These are phyloP conservation scores for Cossypha heuglini DNA, from an alignment of 2,797 vertebrate genomes.

Conservation along the genomic window DNA sequence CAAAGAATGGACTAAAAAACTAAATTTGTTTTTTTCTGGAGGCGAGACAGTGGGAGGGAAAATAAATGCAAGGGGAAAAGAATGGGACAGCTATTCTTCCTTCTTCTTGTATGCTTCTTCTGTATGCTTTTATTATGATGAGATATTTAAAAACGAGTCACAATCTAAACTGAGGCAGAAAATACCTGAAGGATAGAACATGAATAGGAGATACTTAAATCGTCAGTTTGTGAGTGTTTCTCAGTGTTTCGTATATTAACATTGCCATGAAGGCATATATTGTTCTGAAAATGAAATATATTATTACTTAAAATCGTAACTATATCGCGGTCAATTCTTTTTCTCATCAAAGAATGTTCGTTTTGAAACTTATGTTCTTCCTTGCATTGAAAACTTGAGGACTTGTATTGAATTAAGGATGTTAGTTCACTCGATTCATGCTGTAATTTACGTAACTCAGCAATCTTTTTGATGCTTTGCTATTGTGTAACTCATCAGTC, in stretches of 20 bases:
- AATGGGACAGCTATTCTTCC: not conserved
- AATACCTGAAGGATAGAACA: not conserved
- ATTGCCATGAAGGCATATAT: not conserved
- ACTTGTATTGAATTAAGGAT: not conserved
- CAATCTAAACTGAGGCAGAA: not conserved
- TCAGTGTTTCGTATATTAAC: not conserved
- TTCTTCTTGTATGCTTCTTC: not conserved
- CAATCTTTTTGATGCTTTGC: not conserved
- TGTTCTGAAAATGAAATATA: not conserved
- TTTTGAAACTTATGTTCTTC: not conserved
- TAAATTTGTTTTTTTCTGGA: not conserved
- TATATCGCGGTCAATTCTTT: not conserved
- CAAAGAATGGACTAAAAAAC: not conserved
- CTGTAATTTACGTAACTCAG: not conserved
- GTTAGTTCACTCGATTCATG: not conserved
- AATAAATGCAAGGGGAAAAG: not conserved
- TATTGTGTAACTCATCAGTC: not conserved
- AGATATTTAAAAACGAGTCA: not conserved
- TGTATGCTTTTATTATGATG: not conserved
- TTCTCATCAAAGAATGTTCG: not conserved
- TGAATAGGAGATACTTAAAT: not conserved
- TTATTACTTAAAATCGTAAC: not conserved
- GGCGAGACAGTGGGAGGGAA: fast-evolving
- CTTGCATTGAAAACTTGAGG: not conserved
- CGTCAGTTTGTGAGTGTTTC: not conserved